A percentile compares a stretch with the other conserved stretches of the same genome.
Evolutionary conservation across 2,797 vertebrate species (phyloP).

Genomic region (Phataginus tricuspis): DNA sequence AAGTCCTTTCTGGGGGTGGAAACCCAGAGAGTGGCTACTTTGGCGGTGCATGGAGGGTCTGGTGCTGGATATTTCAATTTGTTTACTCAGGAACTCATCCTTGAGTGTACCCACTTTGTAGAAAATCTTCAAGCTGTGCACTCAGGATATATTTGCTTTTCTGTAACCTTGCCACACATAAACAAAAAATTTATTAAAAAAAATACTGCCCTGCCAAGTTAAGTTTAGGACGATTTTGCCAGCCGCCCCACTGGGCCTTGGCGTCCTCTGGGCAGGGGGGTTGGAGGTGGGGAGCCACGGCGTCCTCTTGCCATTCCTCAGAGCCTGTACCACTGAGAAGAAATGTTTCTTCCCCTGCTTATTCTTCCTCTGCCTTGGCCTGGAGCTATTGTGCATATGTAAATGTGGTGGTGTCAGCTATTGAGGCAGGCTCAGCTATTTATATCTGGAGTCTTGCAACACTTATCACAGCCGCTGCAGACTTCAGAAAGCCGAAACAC

Average conservation of each 20-base stretch:
- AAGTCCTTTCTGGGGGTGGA: accelerated
- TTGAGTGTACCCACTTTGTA: not conserved
- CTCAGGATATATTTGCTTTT: not conserved
- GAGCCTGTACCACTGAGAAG: conserved; percentile 75
- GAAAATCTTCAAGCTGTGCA: not conserved
- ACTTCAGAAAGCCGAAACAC: conserved; percentile 83
- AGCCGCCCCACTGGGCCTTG: not conserved
- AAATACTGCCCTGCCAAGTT: not conserved
- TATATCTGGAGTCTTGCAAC: conserved; percentile 86
- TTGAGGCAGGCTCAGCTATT: conserved; percentile 87
- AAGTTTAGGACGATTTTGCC: not conserved
- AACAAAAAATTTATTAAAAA: not conserved
- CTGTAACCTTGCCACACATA: not conserved
- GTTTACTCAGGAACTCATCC: not conserved
- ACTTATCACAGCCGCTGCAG: conserved; percentile 86
- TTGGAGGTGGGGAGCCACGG: not conserved
- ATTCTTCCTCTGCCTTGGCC: conserved; percentile 80
- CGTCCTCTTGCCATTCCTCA: conserved; percentile 74
- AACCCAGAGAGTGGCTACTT: not conserved
- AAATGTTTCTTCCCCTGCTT: conserved; percentile 72
- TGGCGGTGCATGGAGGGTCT: not conserved
- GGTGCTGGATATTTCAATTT: not conserved
- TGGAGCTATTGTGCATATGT: conserved; percentile 89
- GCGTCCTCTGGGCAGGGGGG: not conserved
- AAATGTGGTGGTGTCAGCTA: conserved; percentile 87